These are phyloP conservation scores for Dusona sp. DNA, from an alignment of 2,888 invertebrate species.

Conservation along the genomic window DNA sequence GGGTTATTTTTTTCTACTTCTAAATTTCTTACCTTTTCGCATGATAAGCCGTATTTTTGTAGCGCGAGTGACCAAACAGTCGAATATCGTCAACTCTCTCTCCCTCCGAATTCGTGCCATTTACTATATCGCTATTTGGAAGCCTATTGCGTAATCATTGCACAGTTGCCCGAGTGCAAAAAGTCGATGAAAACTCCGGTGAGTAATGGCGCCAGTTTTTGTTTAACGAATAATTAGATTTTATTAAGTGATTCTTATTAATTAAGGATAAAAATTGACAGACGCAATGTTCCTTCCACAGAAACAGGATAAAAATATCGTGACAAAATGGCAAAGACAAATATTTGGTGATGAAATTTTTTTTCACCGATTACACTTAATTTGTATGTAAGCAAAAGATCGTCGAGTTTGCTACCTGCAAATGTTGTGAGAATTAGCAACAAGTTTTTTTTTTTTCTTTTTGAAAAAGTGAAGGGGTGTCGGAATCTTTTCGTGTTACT, in stretches of 20 bases:
- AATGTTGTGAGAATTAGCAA: slow-evolving; percentile 1
- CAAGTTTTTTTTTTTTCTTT: background rate
- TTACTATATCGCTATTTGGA: background rate
- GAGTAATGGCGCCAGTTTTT: background rate
- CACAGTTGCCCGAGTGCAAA: slow-evolving; percentile 39
- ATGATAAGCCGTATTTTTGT: background rate
- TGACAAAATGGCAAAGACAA: background rate
- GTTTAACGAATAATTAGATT: background rate
- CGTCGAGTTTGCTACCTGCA: background rate
- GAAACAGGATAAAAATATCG: background rate
- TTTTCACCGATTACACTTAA: background rate
- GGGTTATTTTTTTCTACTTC: background rate
- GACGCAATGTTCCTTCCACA: background rate
- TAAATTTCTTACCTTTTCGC: background rate
- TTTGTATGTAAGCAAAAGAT: background rate
- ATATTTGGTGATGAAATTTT: background rate
- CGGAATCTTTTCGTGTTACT: slow-evolving; percentile 29
- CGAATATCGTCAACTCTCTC: slow-evolving; percentile 5
- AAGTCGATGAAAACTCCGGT: background rate
- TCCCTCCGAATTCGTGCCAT: slow-evolving; percentile 8
- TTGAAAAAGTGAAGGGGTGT: slow-evolving; percentile 6
- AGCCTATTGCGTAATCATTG: slow-evolving; percentile 41
- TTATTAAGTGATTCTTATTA: background rate
- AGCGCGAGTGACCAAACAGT: slow-evolving; percentile 17
- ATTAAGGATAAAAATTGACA: too few species aligned